phyloP scores from a whole-genome alignment of 2,888 invertebrate species.

The Maniola hyperantus region DNA sequence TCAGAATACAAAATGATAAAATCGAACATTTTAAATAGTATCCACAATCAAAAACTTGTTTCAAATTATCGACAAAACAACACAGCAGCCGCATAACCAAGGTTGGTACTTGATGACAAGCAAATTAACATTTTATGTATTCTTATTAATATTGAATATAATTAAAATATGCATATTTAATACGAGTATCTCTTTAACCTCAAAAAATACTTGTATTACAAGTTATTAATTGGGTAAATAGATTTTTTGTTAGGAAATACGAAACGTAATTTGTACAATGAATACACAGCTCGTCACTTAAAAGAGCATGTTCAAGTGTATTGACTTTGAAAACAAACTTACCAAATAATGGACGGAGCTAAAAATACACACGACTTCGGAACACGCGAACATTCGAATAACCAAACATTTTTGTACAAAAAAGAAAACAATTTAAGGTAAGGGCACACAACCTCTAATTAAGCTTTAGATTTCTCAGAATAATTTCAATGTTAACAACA shows the following conservation, averaged over 20 bases:
- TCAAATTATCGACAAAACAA: not conserved
- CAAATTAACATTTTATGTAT: not conserved
- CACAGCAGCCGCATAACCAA: not conserved
- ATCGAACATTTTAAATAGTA: not conserved
- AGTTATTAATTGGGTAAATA: not conserved
- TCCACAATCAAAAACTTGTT: slow-evolving; percentile 1
- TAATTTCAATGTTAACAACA: slow-evolving; percentile 49
- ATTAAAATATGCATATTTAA: not conserved
- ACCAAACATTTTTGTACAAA: slow-evolving; percentile 33
- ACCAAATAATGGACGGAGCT: slow-evolving; percentile 44
- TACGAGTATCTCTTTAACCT: not conserved
- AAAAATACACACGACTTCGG: slow-evolving; percentile 40
- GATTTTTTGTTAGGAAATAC: slow-evolving; percentile 3
- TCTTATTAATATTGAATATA: not conserved
- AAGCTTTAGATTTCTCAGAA: slow-evolving; percentile 55
- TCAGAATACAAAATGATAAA: slow-evolving; percentile 4
- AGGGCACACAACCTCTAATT: slow-evolving; percentile 44
- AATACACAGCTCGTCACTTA: slow-evolving; percentile 45
- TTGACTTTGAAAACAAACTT: slow-evolving; percentile 46
- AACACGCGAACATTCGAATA: slow-evolving; percentile 35
- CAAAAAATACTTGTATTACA: not conserved
- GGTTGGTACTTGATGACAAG: not conserved
- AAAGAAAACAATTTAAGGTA: slow-evolving; percentile 37
- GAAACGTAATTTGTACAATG: slow-evolving; percentile 20
- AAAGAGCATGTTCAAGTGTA: slow-evolving; percentile 34